These are phyloP conservation scores for Hoplodrina ambigua DNA, from an alignment of 2,888 invertebrate genomes.

Conservation along the genomic window DNA sequence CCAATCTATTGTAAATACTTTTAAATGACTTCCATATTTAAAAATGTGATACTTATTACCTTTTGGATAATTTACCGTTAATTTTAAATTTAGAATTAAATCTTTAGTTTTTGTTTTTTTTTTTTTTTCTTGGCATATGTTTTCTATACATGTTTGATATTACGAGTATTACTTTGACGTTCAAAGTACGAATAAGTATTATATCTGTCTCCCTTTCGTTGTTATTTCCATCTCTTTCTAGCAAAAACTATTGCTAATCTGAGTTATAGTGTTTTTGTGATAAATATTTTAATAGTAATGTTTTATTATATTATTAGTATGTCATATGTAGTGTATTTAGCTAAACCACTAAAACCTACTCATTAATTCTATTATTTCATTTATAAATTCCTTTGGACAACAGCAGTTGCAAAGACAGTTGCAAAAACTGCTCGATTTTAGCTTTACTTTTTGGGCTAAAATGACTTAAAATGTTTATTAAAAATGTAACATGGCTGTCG, in stretches of 20 bases:
- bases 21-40: background rate
- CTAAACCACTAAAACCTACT: background rate
- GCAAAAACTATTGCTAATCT: background rate
- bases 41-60: background rate
- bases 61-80: background rate
- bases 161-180: background rate
- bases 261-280: background rate
- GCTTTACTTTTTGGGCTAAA: slow-evolving; percentile 46
- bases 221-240: background rate
- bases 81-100: background rate
- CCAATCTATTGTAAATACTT: background rate
- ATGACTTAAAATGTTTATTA: slow-evolving; percentile 13
- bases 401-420: slow-evolving; percentile 22
- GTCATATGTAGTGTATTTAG: background rate
- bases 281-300: background rate
- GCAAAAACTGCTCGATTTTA: slow-evolving; percentile 53
- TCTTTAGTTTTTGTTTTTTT: background rate
- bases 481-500: slow-evolving; percentile 23
- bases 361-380: too few species aligned
- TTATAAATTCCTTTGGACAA: slow-evolving; percentile 37
- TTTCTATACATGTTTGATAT: background rate
- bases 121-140: background rate
- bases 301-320: background rate
- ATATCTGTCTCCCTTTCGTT: background rate
- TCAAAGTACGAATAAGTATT: background rate